Conservation (phyloP, 2,888 invertebrate species). For the Caenorhabditis sp. region DNA sequence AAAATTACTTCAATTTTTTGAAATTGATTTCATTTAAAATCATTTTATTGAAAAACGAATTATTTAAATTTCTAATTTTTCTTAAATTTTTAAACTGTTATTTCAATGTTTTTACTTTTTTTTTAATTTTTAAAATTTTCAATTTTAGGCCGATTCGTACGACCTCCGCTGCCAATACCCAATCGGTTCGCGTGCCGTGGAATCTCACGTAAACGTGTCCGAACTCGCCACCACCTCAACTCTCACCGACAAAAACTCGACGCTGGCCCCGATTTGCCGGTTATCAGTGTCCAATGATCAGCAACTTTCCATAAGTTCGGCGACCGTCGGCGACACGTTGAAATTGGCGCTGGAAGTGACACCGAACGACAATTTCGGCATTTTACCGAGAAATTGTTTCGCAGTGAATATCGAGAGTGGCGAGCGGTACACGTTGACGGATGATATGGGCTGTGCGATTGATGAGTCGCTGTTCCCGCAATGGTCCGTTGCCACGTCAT, state of each 20-base stretch:
- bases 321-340: constrained; percentile 72
- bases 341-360: constrained; percentile 70
- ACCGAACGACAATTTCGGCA: constrained; percentile 75
- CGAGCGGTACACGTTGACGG: constrained; percentile 81
- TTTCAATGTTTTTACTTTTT: too few relatives aligned
- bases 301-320: constrained; percentile 69
- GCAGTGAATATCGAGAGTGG: constrained; percentile 83
- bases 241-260: constrained; percentile 65
- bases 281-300: constrained; percentile 76
- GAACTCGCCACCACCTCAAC: constrained; percentile 76
- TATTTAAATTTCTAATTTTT: too few relatives aligned
- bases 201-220: constrained; percentile 85
- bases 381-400: constrained; percentile 81
- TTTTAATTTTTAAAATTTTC: neutral
- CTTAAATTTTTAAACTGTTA: too few relatives aligned
- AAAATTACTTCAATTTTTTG: neutral
- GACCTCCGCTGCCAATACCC: constrained; percentile 86
- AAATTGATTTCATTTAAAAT: neutral
- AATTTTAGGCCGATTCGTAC: constrained; percentile 91
- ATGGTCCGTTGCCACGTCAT: constrained; percentile 70
- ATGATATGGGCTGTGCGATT: constrained; percentile 82
- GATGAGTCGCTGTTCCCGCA: constrained; percentile 83
- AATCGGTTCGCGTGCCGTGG: constrained; percentile 53
- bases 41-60: neutral
- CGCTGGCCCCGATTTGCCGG: constrained; percentile 66